phyloP scores from a whole-genome alignment of 2,888 invertebrate species.

The Xylocampa areola region DNA sequence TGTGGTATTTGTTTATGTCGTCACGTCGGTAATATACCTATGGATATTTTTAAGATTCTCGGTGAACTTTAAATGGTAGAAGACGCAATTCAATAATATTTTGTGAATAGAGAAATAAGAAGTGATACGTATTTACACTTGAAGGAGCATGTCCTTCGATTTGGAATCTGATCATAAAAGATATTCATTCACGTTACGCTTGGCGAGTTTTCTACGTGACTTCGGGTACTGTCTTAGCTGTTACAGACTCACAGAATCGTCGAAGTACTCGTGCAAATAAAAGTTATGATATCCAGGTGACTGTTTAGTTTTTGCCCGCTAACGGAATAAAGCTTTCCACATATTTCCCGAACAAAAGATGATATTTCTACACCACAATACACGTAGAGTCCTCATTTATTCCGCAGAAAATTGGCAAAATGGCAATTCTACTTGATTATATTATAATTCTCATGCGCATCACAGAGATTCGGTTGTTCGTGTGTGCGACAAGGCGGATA shows the following conservation, averaged over 20 bases:
- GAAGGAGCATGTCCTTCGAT: constrained; percentile 51
- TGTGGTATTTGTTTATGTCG: constrained; percentile 25
- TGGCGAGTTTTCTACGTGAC: constrained; percentile 54
- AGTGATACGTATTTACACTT: constrained; percentile 39
- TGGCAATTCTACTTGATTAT: constrained; percentile 16
- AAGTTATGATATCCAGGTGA: constrained; percentile 25
- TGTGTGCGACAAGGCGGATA: constrained; percentile 40
- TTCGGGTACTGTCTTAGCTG: constrained; percentile 27
- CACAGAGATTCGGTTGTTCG: constrained; percentile 38
- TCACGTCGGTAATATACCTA: constrained; percentile 2
- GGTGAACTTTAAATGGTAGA: constrained; percentile 14
- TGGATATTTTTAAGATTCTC: too few relatives aligned
- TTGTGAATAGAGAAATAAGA: constrained; percentile 31
- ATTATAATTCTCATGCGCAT: constrained; percentile 39
- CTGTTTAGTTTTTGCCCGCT: constrained; percentile 24
- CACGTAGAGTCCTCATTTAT: constrained; percentile 11
- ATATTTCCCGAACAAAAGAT: constrained; percentile 16
- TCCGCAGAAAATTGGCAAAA: constrained; percentile 38
- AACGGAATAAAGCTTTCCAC: constrained; percentile 28
- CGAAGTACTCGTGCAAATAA: constrained; percentile 30
- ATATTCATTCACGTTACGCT: constrained; percentile 57
- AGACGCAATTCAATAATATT: constrained; percentile 18
- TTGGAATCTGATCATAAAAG: constrained; percentile 42
- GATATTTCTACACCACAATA: constrained; percentile 1
- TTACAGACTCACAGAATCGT: constrained; percentile 18